These are phyloP conservation scores for Nycteola revayana DNA, from an alignment of 2,888 invertebrate species.

Conservation along the genomic window DNA sequence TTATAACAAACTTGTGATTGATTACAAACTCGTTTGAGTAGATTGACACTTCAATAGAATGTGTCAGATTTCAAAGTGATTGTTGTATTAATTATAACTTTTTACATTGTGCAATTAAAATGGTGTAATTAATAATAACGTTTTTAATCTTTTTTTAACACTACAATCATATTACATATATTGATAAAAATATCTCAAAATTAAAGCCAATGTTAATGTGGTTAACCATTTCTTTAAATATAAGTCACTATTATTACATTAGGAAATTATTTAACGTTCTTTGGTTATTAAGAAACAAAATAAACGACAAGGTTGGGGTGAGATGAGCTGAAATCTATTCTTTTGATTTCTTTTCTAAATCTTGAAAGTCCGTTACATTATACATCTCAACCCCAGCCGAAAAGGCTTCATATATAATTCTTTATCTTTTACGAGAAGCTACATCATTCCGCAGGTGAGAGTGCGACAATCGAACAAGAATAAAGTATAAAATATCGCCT, in stretches of 20 bases:
- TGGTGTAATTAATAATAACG: too few species aligned
- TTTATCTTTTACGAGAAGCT: slow-evolving; percentile 41
- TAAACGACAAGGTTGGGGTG: slow-evolving; percentile 8
- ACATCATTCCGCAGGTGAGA: slow-evolving; percentile 71
- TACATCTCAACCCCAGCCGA: slow-evolving; percentile 33
- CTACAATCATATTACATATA: too few species aligned
- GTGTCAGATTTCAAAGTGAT: slow-evolving; percentile 23
- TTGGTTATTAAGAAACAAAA: slow-evolving; percentile 23
- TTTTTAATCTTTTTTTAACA: too few species aligned
- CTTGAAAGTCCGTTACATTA: slow-evolving; percentile 40
- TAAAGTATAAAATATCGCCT: slow-evolving; percentile 77
- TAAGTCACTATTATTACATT: slow-evolving; percentile 6
- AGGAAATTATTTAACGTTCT: slow-evolving; percentile 10
- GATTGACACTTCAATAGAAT: slow-evolving; percentile 61
- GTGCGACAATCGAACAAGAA: slow-evolving; percentile 61
- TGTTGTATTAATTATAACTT: slow-evolving; percentile 47
- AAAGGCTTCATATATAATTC: slow-evolving; percentile 44
- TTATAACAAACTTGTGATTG: slow-evolving; percentile 78
- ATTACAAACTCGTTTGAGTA: slow-evolving; percentile 76
- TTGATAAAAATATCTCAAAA: too few species aligned
- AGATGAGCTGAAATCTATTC: slow-evolving; percentile 23
- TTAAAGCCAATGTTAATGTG: too few species aligned
- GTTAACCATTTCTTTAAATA: neutral
- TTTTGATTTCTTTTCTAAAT: slow-evolving; percentile 23
- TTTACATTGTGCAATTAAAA: slow-evolving; percentile 20